These are phyloP conservation scores for Gastracanthus pulcherrimus DNA, from an alignment of 2,888 invertebrate genomes.

Conservation along the genomic window DNA sequence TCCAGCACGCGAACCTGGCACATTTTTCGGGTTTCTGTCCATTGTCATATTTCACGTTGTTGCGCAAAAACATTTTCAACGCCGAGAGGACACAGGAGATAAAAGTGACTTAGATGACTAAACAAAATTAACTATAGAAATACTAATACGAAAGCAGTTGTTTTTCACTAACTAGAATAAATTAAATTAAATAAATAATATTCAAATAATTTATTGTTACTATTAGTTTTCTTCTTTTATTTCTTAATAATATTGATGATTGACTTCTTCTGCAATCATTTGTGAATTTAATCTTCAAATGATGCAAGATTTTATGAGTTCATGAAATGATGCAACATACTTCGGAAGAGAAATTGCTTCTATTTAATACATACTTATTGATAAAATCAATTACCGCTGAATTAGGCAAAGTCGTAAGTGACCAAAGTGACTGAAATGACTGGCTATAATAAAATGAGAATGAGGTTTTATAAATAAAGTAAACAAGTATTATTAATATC, in stretches of 20 bases:
- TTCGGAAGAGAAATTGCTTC: too few relatives aligned
- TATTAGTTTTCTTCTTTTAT: background rate
- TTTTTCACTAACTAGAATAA: background rate
- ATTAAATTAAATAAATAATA: background rate
- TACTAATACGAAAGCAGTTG: background rate
- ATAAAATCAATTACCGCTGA: too few relatives aligned
- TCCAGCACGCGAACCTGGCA: slow-evolving; percentile 19
- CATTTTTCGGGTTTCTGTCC: slow-evolving; percentile 33
- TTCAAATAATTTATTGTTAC: background rate
- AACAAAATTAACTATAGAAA: slow-evolving; percentile 14
- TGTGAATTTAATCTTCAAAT: background rate
- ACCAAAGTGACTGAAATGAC: too few relatives aligned
- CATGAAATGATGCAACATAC: too few relatives aligned
- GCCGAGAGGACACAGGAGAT: background rate
- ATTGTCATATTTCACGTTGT: slow-evolving; percentile 44
- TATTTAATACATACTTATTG: too few relatives aligned
- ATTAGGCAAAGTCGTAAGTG: too few relatives aligned
- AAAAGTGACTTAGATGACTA: slow-evolving; percentile 6
- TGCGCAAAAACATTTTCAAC: slow-evolving; percentile 27
- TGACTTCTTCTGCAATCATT: background rate
- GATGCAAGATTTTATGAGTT: too few relatives aligned
- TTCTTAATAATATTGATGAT: background rate
- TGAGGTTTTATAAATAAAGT: too few relatives aligned
- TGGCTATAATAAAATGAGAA: too few relatives aligned
- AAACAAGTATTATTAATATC: too few relatives aligned